Evolutionary conservation across 2,113 vertebrate genomes (phyloP), one percentile per base, ranked within the genome.

Genomic region (Chelonoidis abingdonii): DNA sequence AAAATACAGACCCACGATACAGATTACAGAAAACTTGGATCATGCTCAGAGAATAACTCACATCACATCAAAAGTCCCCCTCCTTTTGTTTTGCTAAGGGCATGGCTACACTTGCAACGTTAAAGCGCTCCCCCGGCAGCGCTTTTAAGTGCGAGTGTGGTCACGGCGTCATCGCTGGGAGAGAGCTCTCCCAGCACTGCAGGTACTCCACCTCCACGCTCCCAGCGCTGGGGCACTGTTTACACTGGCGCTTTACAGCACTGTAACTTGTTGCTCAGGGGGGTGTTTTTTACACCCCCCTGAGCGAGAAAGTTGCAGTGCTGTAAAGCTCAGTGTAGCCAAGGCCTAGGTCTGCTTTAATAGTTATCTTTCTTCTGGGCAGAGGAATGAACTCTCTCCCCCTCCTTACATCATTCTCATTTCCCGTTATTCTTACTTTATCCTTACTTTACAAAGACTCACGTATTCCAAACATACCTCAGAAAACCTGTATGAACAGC

Each of bases 31-130:
- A 72, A 86, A 53, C 83, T 56, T 44, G 5, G 41, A 0, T 49
- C 25, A 50, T 10, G 5, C 80, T 86, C 59, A 72, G 38, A 62
- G 89, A 94, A 89, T 53, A 93, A 93, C 78, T 24, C 6, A 17
- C 19, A 29, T 76, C 29, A 44, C 21, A 16, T 52, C 54, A 85
- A n/a, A 44, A 72, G 41, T 41, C 85, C 76, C 89, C 8, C 16
- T 78, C 78, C 7, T 80, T 88, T 85, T 62, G 49, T 5, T 84
- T 80, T 76, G 56, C 72, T 59, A n/a, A 44, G 44, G 44, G 44
- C 8, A 44, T 44, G 44, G 44, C 44, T 44, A 44, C 44, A 44
- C 44, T 44, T 44, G 44, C 44, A 44, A 44, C 44, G 6, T 44
- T 7, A 44, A 44, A 44, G 44, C 44, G 44, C 44, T 44, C 44